Conservation (phyloP, 2,888 invertebrate species). For the Drosophila villosipedis region DNA sequence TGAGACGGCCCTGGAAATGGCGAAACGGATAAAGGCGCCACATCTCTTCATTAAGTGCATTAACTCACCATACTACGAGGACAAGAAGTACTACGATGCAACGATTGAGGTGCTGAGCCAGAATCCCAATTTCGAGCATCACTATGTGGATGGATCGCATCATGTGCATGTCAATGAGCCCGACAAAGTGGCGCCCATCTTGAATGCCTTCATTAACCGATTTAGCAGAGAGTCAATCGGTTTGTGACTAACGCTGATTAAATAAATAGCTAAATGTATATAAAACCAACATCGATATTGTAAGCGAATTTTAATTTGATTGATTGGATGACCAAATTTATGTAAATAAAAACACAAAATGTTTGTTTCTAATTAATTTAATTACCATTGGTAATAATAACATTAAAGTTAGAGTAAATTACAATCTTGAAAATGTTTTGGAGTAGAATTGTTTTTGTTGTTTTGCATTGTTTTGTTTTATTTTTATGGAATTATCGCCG, state of each 20-base stretch:
- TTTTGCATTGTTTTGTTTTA: slow-evolving; percentile 19
- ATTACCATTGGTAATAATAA: slow-evolving; percentile 65
- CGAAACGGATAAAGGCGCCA: slow-evolving; percentile 87
- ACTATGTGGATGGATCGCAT: slow-evolving; percentile 89
- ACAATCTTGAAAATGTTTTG: slow-evolving; percentile 59
- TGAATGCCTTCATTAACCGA: slow-evolving; percentile 58
- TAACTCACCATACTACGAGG: slow-evolving; percentile 86
- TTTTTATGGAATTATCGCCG: slow-evolving; percentile 60
- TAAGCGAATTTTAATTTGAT: background rate
- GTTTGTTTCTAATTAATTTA: slow-evolving; percentile 67
- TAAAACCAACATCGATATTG: background rate
- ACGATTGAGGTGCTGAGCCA: slow-evolving; percentile 87
- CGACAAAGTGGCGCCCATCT: slow-evolving; percentile 86
- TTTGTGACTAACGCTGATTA: background rate
- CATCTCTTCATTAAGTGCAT: slow-evolving; percentile 88
- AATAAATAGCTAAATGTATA: slow-evolving; percentile 26
- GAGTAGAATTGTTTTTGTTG: slow-evolving; percentile 27
- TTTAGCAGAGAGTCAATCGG: slow-evolving; percentile 48
- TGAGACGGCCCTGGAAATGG: slow-evolving; percentile 85
- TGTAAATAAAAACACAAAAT: slow-evolving; percentile 23
- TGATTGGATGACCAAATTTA: background rate
- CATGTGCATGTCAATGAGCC: slow-evolving; percentile 91
- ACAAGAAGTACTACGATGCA: slow-evolving; percentile 87
- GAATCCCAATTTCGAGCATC: slow-evolving; percentile 87
- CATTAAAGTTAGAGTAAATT: slow-evolving; percentile 68